Percentiles rank a stretch among this genome's conserved stretches.
Evolutionary conservation across 2,797 vertebrate species (phyloP).

Genomic region (Ptychobarbus kaznakovi): DNA sequence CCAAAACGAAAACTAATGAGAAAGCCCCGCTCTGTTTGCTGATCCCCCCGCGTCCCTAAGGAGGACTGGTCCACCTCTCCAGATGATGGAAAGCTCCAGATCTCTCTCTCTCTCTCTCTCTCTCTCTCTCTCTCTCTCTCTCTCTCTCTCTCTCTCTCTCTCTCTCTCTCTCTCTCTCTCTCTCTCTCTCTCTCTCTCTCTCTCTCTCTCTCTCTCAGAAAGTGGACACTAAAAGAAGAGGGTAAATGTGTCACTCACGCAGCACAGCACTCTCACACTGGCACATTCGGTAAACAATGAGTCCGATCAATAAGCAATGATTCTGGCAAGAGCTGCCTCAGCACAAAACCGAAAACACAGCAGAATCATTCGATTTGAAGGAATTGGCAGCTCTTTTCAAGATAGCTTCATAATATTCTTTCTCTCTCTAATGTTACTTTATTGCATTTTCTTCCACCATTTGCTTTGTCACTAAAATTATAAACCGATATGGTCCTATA

Average conservation of each 20-base stretch:
- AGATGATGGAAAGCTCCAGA: constrained; percentile 36
- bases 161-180: constrained; percentile 8
- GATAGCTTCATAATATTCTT: neutral
- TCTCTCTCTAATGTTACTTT: constrained; percentile 16
- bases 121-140: constrained; percentile 17
- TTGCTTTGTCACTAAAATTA: neutral
- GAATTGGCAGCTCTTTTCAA: constrained; percentile 48
- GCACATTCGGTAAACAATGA: constrained; percentile 48
- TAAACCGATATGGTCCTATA: neutral
- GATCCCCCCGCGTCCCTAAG: constrained; percentile 9
- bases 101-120: constrained; percentile 10
- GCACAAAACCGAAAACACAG: constrained; percentile 51
- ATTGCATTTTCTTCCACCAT: constrained; percentile 12
- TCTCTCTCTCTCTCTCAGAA: constrained; percentile 19
- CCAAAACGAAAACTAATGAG: constrained; percentile 44
- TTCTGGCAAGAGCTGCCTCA: constrained; percentile 54
- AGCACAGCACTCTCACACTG: constrained; percentile 21
- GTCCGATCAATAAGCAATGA: constrained; percentile 52
- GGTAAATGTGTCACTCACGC: constrained; percentile 31
- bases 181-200: constrained; percentile 12
- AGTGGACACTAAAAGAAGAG: constrained; percentile 15
- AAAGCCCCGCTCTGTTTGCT: constrained; percentile 16
- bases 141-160: constrained; percentile 8
- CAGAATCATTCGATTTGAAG: constrained; percentile 47
- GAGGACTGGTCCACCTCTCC: constrained; percentile 4